A percentile compares a stretch with the other conserved stretches of the same genome.
Evolutionary conservation across 2,888 invertebrate genomes (phyloP).

Genomic region (Dysmachus trigonus): DNA sequence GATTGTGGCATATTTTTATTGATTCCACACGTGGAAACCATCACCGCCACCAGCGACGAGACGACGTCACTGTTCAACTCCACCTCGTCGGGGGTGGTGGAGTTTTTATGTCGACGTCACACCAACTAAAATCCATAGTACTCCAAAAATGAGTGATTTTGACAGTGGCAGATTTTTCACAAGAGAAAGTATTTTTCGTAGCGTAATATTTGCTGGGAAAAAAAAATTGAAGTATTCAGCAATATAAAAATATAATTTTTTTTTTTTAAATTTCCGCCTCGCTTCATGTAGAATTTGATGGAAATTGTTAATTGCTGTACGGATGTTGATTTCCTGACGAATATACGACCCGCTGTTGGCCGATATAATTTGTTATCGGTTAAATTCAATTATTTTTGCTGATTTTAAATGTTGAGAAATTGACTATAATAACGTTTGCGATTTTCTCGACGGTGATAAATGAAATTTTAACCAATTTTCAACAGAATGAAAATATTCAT

Average conservation of each 20-base stretch:
- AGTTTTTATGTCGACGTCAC: neutral
- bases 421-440: neutral
- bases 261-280: neutral
- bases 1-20: neutral
- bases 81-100: neutral
- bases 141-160: neutral
- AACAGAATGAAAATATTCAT: neutral
- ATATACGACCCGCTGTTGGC: neutral
- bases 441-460: neutral
- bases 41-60: neutral
- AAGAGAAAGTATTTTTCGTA: neutral
- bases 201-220: neutral
- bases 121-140: neutral
- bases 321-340: neutral
- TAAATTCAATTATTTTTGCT: neutral
- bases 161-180: neutral
- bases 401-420: neutral
- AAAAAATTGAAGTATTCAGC: neutral
- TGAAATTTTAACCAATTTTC: neutral
- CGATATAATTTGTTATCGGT: neutral
- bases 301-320: neutral
- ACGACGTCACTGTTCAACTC: neutral
- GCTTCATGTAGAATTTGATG: neutral
- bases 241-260: neutral
- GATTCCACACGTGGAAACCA: neutral